Evolutionary conservation across 1,140 invertebrate genomes (phyloP), one percentile per base, ranked within the genome.

Genomic region (Zaprionus ornatus): DNA sequence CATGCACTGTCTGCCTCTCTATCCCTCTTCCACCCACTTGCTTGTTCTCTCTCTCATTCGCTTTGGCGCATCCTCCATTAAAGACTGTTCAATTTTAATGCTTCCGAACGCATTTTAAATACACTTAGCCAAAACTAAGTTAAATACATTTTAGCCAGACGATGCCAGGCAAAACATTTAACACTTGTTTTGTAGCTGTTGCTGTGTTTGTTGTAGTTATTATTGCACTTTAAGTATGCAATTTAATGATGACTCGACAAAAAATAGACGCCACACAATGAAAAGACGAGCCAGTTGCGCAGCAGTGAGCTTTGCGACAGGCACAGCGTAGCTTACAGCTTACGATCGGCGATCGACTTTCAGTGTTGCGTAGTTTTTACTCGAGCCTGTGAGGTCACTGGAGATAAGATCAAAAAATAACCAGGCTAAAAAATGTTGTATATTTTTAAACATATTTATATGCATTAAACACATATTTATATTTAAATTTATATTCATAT

Each of bases 41-140:
- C 10, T 21, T 7, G 27, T n/a, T 17, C 19, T 23, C 29, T 42
- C 32, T 61, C 40, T 23, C n/a, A 3, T 5, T 56, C 50, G 21
- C 48, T 67, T 57, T 69, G 54, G 77, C 52, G 64, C 54, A 59
- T 71, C 42, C 59, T 48, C 19, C 17, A 42, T 17, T 42, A 7
- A 42, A 42, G 15, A 3, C 19, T 50, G 10, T 50, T 50, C 17
- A 50, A 21, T 23, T 50, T 50, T 13, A 50, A 21, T 45, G 40
- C 40, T 17, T 19, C 3, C 40, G 40, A 17, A 45, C 7, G 40
- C 40, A 45, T 45, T 45, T 45, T 17, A 45, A 45, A 45, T 42
- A 48, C 45, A 48, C 17, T 48, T 48, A 12, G 9, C 3, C 10
- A 48, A 9, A 48, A 21, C 45, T 21, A 48, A 19, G 19, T 48